Percentiles rank a stretch among this genome's conserved stretches.
Evolutionary conservation across 1,140 invertebrate species (phyloP).

Genomic region (Ceratosolen solmsi): DNA sequence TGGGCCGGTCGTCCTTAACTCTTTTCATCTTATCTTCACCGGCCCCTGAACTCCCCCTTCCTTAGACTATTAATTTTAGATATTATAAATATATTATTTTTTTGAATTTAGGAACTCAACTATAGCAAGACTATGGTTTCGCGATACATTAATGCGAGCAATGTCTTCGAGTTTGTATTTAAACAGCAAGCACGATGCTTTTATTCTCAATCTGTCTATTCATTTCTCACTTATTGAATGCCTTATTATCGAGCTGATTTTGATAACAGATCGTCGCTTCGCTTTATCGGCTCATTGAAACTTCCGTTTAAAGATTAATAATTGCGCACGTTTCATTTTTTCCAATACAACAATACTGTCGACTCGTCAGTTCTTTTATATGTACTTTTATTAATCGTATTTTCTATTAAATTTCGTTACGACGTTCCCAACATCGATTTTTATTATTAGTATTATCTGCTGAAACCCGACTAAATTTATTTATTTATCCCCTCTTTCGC

Average conservation of each 20-base stretch:
- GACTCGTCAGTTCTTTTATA: background rate
- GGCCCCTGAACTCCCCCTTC: background rate
- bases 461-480: too few relatives aligned
- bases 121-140: conserved; percentile 31
- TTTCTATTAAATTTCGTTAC: background rate
- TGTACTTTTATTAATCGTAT: background rate
- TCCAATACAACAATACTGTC: background rate
- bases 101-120: conserved; percentile 44
- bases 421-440: too few relatives aligned
- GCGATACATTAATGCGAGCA: background rate
- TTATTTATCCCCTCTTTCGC: too few relatives aligned
- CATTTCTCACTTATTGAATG: background rate
- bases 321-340: background rate
- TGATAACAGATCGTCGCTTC: conserved; percentile 43
- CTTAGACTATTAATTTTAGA: background rate
- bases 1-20: too few relatives aligned
- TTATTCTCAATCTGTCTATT: background rate
- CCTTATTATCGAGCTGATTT: conserved; percentile 19
- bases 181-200: too few relatives aligned
- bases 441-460: too few relatives aligned
- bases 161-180: conserved; percentile 28
- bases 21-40: background rate
- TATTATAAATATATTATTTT: background rate
- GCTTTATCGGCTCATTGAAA: background rate
- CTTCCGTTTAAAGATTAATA: background rate